Conservation (phyloP, 2,888 invertebrate genomes). For the Salpingus planirostris region DNA sequence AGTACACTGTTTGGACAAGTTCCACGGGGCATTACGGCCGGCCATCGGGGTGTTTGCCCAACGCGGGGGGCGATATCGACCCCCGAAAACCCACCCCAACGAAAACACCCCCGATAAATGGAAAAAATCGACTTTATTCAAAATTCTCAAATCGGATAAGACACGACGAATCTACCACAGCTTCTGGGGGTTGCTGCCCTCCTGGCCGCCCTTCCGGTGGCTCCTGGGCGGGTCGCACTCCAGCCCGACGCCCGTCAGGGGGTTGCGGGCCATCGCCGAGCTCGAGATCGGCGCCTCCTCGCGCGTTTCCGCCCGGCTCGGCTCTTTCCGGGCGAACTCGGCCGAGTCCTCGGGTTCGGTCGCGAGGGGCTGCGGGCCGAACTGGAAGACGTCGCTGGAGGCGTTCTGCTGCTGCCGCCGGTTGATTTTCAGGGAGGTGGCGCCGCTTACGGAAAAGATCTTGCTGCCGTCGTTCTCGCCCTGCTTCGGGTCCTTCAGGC, state of each 20-base stretch:
- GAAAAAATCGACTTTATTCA: not conserved
- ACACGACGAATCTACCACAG: too few species aligned
- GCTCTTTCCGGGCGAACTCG: not conserved
- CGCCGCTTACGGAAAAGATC: constrained; percentile 36
- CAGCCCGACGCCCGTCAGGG: constrained; percentile 28
- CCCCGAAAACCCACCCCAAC: too few species aligned
- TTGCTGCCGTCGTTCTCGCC: constrained; percentile 30
- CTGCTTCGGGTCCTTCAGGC: constrained; percentile 27
- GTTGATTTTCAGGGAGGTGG: constrained; percentile 31
- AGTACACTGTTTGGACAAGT: constrained; percentile 39
- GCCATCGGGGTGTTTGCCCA: constrained; percentile 33
- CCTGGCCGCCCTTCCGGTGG: constrained; percentile 9
- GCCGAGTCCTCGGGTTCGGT: not conserved
- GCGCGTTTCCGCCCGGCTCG: not conserved
- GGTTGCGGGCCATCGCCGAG: constrained; percentile 22
- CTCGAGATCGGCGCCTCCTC: not conserved
- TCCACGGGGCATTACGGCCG: constrained; percentile 27
- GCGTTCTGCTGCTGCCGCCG: constrained; percentile 19
- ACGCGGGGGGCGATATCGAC: constrained; percentile 20
- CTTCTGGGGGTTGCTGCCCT: too few species aligned
- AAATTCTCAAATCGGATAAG: too few species aligned
- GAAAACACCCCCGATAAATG: not conserved
- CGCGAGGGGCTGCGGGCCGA: constrained; percentile 9
- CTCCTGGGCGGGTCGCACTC: constrained; percentile 22
- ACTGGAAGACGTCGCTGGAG: constrained; percentile 21